Conservation (phyloP, 2,113 vertebrate genomes). For the Paramormyrops kingsleyae region DNA sequence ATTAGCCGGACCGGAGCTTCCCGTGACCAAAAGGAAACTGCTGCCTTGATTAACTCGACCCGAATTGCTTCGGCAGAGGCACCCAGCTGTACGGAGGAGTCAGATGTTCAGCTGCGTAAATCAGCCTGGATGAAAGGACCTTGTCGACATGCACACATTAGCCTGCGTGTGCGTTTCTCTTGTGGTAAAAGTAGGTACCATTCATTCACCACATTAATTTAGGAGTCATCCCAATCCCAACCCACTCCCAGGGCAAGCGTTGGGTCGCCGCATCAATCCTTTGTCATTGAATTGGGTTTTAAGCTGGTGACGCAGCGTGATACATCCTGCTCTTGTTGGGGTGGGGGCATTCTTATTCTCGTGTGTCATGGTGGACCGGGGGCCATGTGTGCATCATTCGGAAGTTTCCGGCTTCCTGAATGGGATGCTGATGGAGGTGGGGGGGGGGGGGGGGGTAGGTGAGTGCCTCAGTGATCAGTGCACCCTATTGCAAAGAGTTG, state of each 20-base stretch:
- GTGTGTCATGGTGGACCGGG: background rate
- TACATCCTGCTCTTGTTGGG: background rate
- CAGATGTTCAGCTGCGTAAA: background rate
- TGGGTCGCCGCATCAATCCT: background rate
- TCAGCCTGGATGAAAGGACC: background rate
- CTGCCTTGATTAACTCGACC: background rate
- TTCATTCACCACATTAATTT: background rate
- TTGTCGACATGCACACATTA: background rate
- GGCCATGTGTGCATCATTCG: background rate
- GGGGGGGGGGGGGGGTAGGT: too few species aligned
- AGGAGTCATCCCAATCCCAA: background rate
- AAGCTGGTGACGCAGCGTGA: constrained; percentile 4
- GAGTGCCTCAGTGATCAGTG: background rate
- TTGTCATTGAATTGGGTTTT: background rate
- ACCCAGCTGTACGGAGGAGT: background rate
- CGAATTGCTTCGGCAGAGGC: background rate
- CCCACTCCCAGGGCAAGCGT: background rate
- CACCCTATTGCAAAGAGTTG: background rate
- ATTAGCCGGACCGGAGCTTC: background rate
- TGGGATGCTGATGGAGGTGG: background rate
- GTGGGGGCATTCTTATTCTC: background rate
- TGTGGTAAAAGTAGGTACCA: background rate
- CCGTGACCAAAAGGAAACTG: background rate
- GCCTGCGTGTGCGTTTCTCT: background rate
- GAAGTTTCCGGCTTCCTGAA: background rate